A percentile compares a stretch with the other conserved stretches of the same genome.
Conservation (phyloP, 2,113 vertebrate species). For the Lophura nycthemera region DNA sequence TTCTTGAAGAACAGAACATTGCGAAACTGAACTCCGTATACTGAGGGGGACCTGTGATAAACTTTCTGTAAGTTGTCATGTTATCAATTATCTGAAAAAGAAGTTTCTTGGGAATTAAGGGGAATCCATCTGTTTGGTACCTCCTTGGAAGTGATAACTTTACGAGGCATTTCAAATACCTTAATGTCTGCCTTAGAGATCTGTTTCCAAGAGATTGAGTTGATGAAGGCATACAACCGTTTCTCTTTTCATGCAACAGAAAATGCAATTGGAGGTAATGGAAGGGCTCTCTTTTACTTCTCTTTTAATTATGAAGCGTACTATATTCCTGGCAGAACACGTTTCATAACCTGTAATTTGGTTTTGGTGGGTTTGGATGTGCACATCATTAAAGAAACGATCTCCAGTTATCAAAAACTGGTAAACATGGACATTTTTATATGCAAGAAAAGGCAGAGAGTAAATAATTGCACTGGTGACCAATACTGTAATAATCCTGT, state of each 20-base stretch:
- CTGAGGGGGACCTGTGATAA: constrained; percentile 23
- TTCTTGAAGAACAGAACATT: background rate
- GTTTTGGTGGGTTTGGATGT: constrained; percentile 64
- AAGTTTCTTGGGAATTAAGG: constrained; percentile 64
- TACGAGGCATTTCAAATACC: constrained; percentile 8
- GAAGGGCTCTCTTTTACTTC: constrained; percentile 27
- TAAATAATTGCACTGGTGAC: constrained; percentile 88
- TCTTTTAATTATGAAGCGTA: constrained; percentile 66
- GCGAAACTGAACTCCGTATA: background rate
- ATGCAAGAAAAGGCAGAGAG: constrained; percentile 87
- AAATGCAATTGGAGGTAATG: constrained; percentile 53
- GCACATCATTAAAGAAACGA: constrained; percentile 74
- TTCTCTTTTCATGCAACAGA: constrained; percentile 49
- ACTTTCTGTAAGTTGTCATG: constrained; percentile 20
- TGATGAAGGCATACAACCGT: background rate
- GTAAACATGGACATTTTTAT: constrained; percentile 84
- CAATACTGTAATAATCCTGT: constrained; percentile 94
- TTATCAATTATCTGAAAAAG: constrained; percentile 34
- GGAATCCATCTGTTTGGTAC: constrained; percentile 32
- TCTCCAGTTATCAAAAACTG: constrained; percentile 80
- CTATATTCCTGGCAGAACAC: constrained; percentile 40
- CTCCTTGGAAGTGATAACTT: constrained; percentile 47
- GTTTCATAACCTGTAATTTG: constrained; percentile 74
- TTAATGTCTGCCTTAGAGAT: background rate
- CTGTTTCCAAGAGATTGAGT: background rate